Base-by-base conservation (phyloP, 2,888 invertebrate genomes). In the Papilio elwesi region DNA sequence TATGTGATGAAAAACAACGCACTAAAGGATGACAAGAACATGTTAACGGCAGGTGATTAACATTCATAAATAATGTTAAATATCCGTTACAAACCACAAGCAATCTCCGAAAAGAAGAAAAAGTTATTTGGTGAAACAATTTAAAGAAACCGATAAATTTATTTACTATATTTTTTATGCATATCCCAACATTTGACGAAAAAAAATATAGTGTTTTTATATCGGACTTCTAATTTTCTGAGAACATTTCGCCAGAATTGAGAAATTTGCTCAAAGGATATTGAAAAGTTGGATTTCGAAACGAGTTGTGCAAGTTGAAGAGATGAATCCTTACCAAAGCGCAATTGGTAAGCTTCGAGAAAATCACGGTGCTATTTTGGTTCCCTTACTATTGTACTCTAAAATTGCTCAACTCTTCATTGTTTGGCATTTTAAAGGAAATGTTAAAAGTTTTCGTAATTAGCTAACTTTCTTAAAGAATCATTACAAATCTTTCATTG, bases 261-360 rank as follows among this genome's bases (percentile, higher is more conserved):
- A 26, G 26, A 26, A 26, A 48, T 59, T 36, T 55, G 26, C 65
- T 49, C 64, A 63, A 70, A 36, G 53, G 52, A 66, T 70, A 70
- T 74, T 77, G 78, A 73, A 84, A 85, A 83, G 43, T 82, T 75
- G 74, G 82, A 82, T 83, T 82, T 81, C 79, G 78, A 79, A 78
- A 78, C 80, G 77, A 76, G 77, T 80, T 76, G 75, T 80, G 78
- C 76, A 79, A 84, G 78, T 82, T 85, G 83, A 87, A 87, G 43
- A 83, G 85, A 82, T 76, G 91, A 91, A 89, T 81, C 90, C 92
- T 70, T 87, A 88, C 77, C 74, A 83, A 82, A 75, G 79, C 84
- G 83, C 87, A 86, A 90, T 90, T 87, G 90, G 85, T 88, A 89
- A 86, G 91, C 91, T 90, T 83, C 90, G 90, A 77, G 80, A 83